A percentile compares a stretch with the other conserved stretches of the same genome.
Conservation (phyloP, 2,888 invertebrate genomes). For the Sclerodermus sp. region DNA sequence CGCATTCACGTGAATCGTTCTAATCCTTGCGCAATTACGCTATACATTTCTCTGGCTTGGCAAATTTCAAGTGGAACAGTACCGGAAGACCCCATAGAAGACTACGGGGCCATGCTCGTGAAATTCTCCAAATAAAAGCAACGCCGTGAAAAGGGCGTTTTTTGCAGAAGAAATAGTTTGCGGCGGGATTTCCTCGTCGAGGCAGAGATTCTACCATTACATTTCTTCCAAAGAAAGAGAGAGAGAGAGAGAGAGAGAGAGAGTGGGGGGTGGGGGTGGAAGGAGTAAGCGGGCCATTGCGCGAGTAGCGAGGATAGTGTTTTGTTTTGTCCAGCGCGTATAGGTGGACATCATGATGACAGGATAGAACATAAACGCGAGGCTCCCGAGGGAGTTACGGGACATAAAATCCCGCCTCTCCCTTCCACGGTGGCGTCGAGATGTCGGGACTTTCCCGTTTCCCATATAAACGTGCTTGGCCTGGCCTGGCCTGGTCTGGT, state of each 20-base stretch:
- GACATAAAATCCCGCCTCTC: slow-evolving; percentile 52
- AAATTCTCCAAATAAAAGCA: slow-evolving; percentile 32
- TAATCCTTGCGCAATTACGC: too few species aligned
- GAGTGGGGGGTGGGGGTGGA: slow-evolving; percentile 4
- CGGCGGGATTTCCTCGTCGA: slow-evolving; percentile 36
- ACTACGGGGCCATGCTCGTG: background rate
- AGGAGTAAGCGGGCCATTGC: background rate
- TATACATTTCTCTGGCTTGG: too few species aligned
- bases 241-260: background rate
- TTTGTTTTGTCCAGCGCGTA: slow-evolving; percentile 51
- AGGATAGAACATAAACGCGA: slow-evolving; percentile 50
- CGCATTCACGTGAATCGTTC: too few species aligned
- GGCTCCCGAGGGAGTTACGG: slow-evolving; percentile 54
- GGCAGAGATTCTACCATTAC: slow-evolving; percentile 38
- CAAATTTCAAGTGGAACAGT: too few species aligned
- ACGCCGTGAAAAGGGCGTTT: slow-evolving; percentile 20
- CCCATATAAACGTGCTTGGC: slow-evolving; percentile 31
- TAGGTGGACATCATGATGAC: slow-evolving; percentile 54
- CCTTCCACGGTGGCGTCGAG: slow-evolving; percentile 47
- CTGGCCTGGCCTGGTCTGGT: slow-evolving; percentile 8
- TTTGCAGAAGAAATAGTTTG: slow-evolving; percentile 23
- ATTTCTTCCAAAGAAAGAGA: slow-evolving; percentile 3
- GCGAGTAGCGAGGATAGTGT: slow-evolving; percentile 37
- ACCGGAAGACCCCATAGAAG: too few species aligned
- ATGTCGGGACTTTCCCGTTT: slow-evolving; percentile 49